These are phyloP conservation scores for Siniperca knerii DNA, from an alignment of 2,113 vertebrate species.

Conservation along the genomic window DNA sequence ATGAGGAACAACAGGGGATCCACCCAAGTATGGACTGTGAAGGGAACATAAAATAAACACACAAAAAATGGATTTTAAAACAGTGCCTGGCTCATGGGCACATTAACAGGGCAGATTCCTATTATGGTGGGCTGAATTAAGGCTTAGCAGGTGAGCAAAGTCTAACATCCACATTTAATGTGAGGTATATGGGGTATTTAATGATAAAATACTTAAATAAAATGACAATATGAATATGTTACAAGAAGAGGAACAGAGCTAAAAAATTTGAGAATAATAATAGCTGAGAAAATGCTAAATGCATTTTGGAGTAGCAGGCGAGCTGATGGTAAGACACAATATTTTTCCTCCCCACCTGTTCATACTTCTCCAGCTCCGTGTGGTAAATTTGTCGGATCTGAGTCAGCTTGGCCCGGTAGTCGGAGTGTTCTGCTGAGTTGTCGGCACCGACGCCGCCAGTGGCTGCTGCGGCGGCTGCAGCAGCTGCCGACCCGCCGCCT, in stretches of 20 bases:
- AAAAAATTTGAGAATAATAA: not conserved
- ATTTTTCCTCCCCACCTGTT: conserved; percentile 88
- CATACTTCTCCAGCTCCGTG: conserved; percentile 99
- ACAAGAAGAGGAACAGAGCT: conserved; percentile 19
- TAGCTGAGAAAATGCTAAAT: not conserved
- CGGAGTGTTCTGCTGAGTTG: conserved; percentile 97
- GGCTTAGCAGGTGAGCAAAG: not conserved
- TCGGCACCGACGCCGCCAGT: conserved; percentile 91
- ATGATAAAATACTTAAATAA: conserved; percentile 21
- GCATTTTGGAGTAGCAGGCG: not conserved
- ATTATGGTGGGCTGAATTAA: not conserved
- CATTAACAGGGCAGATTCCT: not conserved
- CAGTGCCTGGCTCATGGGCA: not conserved
- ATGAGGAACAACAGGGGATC: not conserved
- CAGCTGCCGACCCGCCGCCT: conserved; percentile 92
- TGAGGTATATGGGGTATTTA: not conserved
- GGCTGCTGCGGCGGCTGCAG: conserved; percentile 91
- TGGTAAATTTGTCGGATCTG: conserved; percentile 99
- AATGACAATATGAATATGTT: conserved; percentile 39
- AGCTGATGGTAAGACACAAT: not conserved
- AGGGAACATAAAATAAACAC: conserved; percentile 3
- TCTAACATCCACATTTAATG: not conserved
- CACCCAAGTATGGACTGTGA: not conserved
- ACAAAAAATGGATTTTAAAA: not conserved
- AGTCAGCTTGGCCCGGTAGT: conserved; percentile 97